Evolutionary conservation across 2,113 vertebrate genomes (phyloP).

Genomic region (Eulemur macaco): DNA sequence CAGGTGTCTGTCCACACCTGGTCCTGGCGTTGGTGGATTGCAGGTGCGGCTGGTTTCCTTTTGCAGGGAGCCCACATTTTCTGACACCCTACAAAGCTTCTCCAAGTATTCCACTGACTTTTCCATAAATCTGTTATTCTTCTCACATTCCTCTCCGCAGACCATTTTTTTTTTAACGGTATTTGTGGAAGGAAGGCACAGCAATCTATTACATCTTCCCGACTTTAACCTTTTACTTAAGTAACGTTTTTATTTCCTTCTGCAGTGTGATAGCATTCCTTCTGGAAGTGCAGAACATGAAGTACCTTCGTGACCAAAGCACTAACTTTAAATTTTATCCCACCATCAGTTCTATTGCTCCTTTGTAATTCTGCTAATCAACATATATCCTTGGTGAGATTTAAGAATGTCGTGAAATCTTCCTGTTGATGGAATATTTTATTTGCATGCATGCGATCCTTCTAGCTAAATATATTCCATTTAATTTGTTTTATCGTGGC

Average conservation of each 20-base stretch:
- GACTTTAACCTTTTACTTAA: neutral
- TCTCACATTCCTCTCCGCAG: neutral
- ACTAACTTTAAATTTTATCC: neutral
- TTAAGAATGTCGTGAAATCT: neutral
- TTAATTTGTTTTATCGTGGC: neutral
- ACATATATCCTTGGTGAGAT: neutral
- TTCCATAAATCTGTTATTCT: neutral
- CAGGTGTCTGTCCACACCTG: rapidly evolving
- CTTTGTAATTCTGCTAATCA: neutral
- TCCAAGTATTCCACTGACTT: neutral
- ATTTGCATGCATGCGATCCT: rapidly evolving
- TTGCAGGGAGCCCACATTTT: neutral
- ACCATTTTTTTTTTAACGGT: neutral
- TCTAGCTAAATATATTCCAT: neutral
- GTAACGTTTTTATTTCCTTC: neutral
- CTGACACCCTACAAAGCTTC: neutral
- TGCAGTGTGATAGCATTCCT: rapidly evolving
- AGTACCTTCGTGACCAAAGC: neutral
- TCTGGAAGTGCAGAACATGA: neutral
- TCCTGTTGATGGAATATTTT: neutral
- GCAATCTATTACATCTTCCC: neutral
- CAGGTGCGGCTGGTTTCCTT: rapidly evolving
- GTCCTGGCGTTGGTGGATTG: rapidly evolving
- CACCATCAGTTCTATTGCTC: rapidly evolving
- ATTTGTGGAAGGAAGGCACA: neutral